These are phyloP conservation scores for Trichosurus vulpecula DNA, from an alignment of 2,797 vertebrate genomes.

Conservation along the genomic window DNA sequence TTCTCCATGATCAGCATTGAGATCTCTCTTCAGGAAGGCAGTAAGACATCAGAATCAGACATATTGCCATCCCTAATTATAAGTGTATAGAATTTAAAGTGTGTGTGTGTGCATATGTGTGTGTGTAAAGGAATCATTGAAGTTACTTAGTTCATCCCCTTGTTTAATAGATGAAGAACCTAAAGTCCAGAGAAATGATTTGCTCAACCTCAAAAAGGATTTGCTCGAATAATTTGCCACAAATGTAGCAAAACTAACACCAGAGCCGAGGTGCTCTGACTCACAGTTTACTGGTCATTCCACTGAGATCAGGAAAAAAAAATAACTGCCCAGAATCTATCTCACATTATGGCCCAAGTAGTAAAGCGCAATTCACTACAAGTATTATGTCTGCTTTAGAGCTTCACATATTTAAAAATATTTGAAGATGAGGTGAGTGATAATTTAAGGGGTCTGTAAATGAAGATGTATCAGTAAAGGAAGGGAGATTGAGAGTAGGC, in stretches of 20 bases:
- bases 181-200: neutral
- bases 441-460: neutral
- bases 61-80: neutral
- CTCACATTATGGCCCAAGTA: neutral
- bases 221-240: neutral
- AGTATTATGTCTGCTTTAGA: accelerated
- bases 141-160: neutral
- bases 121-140: neutral
- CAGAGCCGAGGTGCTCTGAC: neutral
- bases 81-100: neutral
- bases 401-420: neutral
- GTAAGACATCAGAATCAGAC: neutral
- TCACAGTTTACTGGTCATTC: neutral
- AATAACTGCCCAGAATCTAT: neutral
- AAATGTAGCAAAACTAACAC: neutral
- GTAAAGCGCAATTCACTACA: neutral
- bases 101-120: neutral
- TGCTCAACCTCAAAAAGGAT: neutral
- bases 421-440: neutral
- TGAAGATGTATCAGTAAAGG: neutral
- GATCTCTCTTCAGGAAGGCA: neutral
- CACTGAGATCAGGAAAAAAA: neutral
- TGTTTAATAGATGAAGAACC: neutral
- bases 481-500: neutral
- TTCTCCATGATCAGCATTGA: neutral